These are phyloP conservation scores for Beroe ovata DNA, from an alignment of 37 sponge, comb jelly and placozoan species.

Conservation along the genomic window DNA sequence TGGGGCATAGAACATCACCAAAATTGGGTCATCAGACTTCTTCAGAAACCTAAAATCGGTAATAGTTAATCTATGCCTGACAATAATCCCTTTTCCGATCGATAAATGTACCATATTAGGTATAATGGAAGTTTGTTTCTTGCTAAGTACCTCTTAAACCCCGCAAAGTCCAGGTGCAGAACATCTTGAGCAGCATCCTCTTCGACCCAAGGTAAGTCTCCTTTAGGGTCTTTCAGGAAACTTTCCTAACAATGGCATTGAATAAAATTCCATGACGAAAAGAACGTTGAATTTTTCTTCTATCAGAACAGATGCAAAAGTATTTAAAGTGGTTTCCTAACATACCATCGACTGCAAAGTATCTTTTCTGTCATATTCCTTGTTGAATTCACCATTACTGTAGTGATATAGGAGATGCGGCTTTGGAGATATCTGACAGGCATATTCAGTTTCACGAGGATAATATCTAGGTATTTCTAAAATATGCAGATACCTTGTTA, in stretches of 20 bases:
- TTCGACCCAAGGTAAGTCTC: slow-evolving; percentile 91
- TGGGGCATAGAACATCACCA: slow-evolving; percentile 94
- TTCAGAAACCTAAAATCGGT: slow-evolving; percentile 65
- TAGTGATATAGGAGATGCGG: slow-evolving; percentile 5
- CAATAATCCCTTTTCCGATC: no score
- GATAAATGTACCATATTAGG: no score
- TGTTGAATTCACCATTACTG: slow-evolving; percentile 80
- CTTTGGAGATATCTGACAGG: slow-evolving; percentile 47
- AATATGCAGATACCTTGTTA: no score
- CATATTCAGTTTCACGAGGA: no score
- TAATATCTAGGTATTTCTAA: no score
- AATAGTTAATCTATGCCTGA: no score
- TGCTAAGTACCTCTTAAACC: slow-evolving; percentile 47
- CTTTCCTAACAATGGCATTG: no score
- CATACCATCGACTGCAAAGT: slow-evolving; percentile 47
- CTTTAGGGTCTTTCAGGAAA: slow-evolving; percentile 82
- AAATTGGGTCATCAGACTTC: slow-evolving; percentile 77
- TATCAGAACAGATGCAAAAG: no score
- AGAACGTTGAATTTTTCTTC: no score
- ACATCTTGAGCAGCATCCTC: slow-evolving; percentile 81
- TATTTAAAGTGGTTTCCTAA: no score
- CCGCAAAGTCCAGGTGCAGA: slow-evolving; percentile 71
- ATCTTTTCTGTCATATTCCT: slow-evolving; percentile 85
- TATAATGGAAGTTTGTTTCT: no score
- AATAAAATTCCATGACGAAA: no score